These are phyloP conservation scores for Notoglanidium macrostoma DNA, from an alignment of 2,797 vertebrate species.

Conservation along the genomic window DNA sequence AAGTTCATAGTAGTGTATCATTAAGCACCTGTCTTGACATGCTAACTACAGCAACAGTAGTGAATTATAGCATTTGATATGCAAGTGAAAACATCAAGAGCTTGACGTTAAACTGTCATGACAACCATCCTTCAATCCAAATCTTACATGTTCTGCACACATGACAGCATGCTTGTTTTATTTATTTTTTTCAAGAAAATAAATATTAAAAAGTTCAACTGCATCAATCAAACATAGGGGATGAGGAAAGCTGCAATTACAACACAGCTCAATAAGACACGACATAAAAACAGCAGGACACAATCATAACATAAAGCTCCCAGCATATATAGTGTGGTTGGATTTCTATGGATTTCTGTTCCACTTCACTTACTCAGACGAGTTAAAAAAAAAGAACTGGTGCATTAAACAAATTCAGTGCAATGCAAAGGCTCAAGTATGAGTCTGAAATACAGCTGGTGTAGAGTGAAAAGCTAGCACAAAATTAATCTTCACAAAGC, in stretches of 20 bases:
- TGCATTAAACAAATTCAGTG: not conserved
- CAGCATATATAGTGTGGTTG: not conserved
- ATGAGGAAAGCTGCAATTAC: constrained; percentile 3
- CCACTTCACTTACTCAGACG: not conserved
- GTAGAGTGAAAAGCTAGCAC: not conserved
- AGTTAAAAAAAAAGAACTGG: not conserved
- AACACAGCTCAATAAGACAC: not conserved
- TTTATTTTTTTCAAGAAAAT: not conserved
- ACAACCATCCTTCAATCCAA: not conserved
- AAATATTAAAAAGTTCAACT: not conserved
- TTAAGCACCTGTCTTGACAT: not conserved
- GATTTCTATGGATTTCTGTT: not conserved
- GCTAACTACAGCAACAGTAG: not conserved
- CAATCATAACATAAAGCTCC: not conserved
- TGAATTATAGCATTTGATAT: not conserved
- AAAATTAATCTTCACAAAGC: not conserved
- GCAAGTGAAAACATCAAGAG: not conserved
- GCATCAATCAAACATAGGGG: not conserved
- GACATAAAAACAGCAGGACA: not conserved
- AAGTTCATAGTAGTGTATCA: not conserved
- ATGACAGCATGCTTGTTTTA: not conserved
- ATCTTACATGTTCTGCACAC: not conserved
- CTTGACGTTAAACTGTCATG: not conserved
- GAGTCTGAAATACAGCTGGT: not conserved
- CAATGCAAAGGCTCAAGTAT: not conserved